Evolutionary conservation across 2,888 invertebrate genomes (phyloP).

Genomic region (Noctua janthina): DNA sequence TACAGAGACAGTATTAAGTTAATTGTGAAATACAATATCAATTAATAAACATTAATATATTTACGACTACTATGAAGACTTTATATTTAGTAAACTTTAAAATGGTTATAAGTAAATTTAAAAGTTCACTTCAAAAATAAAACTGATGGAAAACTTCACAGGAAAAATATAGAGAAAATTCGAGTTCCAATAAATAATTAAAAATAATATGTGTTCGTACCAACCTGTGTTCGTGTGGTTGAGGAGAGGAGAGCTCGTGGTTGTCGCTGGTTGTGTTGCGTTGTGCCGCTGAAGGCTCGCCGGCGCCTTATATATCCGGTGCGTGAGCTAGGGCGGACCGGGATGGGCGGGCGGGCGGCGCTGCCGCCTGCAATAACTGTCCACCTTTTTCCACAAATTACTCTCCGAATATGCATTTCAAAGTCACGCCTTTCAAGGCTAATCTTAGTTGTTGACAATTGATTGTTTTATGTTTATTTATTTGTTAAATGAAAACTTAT

Average conservation of each 20-base stretch:
- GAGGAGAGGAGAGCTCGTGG: slow-evolving; percentile 72
- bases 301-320: slow-evolving; percentile 80
- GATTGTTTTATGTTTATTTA: neutral
- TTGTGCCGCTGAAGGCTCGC: slow-evolving; percentile 76
- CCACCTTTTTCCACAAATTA: slow-evolving; percentile 52
- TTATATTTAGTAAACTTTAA: neutral
- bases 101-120: neutral
- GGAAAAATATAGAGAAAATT: neutral
- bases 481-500: neutral
- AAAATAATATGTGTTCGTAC: slow-evolving; percentile 54
- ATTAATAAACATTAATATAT: neutral
- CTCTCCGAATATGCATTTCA: slow-evolving; percentile 34
- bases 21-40: neutral
- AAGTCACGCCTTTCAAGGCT: slow-evolving; percentile 1
- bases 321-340: slow-evolving; percentile 64
- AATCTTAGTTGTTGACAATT: neutral
- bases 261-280: slow-evolving; percentile 77
- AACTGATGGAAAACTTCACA: neutral
- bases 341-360: slow-evolving; percentile 63
- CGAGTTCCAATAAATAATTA: neutral
- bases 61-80: neutral
- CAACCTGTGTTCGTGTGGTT: slow-evolving; percentile 72
- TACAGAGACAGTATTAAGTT: neutral
- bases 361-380: slow-evolving; percentile 56
- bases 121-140: neutral